Conservation (phyloP, 2,113 vertebrate species). For the Planiliza haematocheilus region DNA sequence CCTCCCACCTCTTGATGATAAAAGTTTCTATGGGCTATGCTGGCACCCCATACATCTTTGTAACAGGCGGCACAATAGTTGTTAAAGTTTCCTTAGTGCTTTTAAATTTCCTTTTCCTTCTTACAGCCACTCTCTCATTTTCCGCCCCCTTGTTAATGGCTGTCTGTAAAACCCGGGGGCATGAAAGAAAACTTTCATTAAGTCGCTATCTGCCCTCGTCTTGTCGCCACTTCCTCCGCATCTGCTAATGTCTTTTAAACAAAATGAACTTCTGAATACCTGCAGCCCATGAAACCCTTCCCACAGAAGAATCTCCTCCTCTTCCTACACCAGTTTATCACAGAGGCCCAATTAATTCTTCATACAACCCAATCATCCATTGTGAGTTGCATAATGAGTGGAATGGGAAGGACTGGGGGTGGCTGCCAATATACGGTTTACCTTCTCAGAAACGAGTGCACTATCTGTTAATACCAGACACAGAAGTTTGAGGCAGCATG, state of each 20-base stretch:
- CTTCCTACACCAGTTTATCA: conserved; percentile 45
- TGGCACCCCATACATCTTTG: conserved; percentile 16
- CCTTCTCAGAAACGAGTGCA: conserved; percentile 36
- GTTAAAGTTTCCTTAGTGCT: conserved; percentile 20
- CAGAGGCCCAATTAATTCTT: conserved; percentile 66
- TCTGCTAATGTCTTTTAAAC: conserved; percentile 64
- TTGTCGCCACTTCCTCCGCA: conserved; percentile 43
- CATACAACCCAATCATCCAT: conserved; percentile 51
- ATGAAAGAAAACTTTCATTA: conserved; percentile 69
- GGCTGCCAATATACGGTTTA: conserved; percentile 57
- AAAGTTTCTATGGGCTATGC: not conserved
- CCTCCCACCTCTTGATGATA: conserved; percentile 10
- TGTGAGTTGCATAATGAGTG: conserved; percentile 46
- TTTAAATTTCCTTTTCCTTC: conserved; percentile 26
- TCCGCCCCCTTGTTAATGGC: conserved; percentile 47
- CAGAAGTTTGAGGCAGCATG: conserved; percentile 6
- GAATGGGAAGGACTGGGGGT: conserved; percentile 12
- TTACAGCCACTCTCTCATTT: conserved; percentile 9
- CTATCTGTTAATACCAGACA: conserved; percentile 55
- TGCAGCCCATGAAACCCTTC: conserved; percentile 21
- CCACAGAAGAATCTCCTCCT: conserved; percentile 30
- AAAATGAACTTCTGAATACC: conserved; percentile 68
- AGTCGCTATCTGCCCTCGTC: conserved; percentile 54
- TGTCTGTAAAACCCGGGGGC: conserved; percentile 45
- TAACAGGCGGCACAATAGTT: conserved; percentile 20